Evolutionary conservation across 2,113 vertebrate genomes (phyloP).

Genomic region (Eulemur rufifrons): DNA sequence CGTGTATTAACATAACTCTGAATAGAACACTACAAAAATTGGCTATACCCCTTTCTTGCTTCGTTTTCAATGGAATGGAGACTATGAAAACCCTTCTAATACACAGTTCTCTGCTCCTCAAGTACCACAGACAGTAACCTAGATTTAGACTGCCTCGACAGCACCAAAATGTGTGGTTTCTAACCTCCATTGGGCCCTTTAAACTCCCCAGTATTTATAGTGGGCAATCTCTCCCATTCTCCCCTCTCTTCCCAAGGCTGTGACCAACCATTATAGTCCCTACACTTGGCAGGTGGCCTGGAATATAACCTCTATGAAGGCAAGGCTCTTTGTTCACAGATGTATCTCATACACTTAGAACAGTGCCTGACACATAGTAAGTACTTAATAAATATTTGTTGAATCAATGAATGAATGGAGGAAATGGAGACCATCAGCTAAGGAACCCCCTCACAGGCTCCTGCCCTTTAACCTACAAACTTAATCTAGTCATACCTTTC

Average conservation of each 20-base stretch:
- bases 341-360: not conserved
- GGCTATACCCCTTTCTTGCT: not conserved
- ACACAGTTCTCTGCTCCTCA: not conserved
- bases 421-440: not conserved
- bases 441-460: not conserved
- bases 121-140: not conserved
- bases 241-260: not conserved
- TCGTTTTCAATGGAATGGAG: not conserved
- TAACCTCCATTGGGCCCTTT: no score
- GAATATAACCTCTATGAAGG: not conserved
- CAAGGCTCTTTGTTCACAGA: not conserved
- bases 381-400: not conserved
- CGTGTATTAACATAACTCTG: not conserved
- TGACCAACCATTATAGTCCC: not conserved
- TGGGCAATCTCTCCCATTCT: not conserved
- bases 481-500: not conserved
- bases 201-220: not conserved
- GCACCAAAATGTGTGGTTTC: not conserved
- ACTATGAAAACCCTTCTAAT: not conserved
- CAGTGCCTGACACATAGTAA: not conserved
- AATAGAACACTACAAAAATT: conserved; percentile 1
- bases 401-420: not conserved
- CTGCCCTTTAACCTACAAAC: not conserved
- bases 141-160: not conserved
- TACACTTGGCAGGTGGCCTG: not conserved